Evolutionary conservation across 2,797 vertebrate genomes (phyloP), one percentile per base, ranked within the genome.

Genomic region (Champsocephalus esox): DNA sequence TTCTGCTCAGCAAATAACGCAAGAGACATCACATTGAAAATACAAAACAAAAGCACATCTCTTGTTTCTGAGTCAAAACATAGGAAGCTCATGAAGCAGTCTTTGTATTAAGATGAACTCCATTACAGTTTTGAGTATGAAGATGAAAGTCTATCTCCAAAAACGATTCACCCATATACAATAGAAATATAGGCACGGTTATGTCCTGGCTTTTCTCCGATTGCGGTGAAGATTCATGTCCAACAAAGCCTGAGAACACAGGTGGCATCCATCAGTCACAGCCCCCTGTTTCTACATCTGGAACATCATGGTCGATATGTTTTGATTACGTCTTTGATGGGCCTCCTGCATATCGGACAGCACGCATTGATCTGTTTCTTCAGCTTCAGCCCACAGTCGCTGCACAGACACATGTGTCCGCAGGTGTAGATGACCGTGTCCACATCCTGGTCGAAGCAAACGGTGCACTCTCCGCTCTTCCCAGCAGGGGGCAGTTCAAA

Each of bases 401-500:
- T 96, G 89, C 98, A 99, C 91, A 99, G 95, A 89, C 98, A 99
- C 98, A 99, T 99, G 95, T 99, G 98, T 93, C 98, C 98, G 1
- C 98, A 99, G 1, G 98, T 98, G 93, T 99, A 99, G 94, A 99
- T 99, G 83, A 99, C 98, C 0, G 98, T 98, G 94, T 99, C 98
- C 86, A 99, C 98, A 80, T 99, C 98, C 50, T 96, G 96, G 87
- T 99, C 98, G 32, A 99, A 99, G 93, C 98, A 99, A 60, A 99
- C 96, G 0, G 97, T 97, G 91, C 98, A 99, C 81, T 99, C 98
- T 66, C 97, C 96, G 0, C 94, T 97, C 92, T 97, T 98, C 71
- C 93, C 96, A 65, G 90, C 88, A 63, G 95, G 77, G 69, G 93
- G 92, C 81, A 83, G 85, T 79, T 98, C 97, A 0, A 95, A 95